Evolutionary conservation across 1,140 invertebrate genomes (phyloP), one percentile per base, ranked within the genome.

Genomic region (Pollicipes pollicipes): DNA sequence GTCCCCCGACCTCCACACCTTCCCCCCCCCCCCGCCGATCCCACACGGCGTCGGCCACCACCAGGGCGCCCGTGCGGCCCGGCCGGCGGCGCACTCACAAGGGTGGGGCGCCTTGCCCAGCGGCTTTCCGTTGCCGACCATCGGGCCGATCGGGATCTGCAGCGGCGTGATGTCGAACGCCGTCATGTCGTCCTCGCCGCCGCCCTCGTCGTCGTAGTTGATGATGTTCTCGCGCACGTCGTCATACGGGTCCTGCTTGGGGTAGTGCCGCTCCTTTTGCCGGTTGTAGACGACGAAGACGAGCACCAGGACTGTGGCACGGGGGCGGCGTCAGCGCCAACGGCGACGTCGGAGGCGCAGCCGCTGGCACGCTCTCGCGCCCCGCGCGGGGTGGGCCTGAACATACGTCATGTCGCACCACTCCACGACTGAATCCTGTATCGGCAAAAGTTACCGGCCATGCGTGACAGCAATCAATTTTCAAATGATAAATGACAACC

Each of bases 161-260:
- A 98, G 83, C 6, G 93, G 92, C 0, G 92, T 96, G 74, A 98
- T 97, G 78, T 98, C 96, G 79, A 97, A 98, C 26, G 93, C 93
- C 1, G 95, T 95, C 91, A 97, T 97, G 78, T 98, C 95, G 77
- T 98, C 95, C 81, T 98, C 95, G 58, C 83, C 82, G 63, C 80
- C 83, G 32, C 83, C 84, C 82, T 98, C 95, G 78, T 98, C 95
- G 76, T 97, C 94, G 77, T 98, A 98, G 80, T 95, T 95, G 76
- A 98, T 97, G 72, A 98, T 97, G 81, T 98, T 98, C 80, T 98
- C 96, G 76, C 95, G 85, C 29, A 98, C 94, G 78, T 98, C 96
- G 77, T 98, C 95, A 78, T 97, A 93, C 21, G 94, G 92, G 58
- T 94, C 94, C 10, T 94, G 89, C 79, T 97, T 97, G 78, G 97